Evolutionary conservation across 92 coral and sea anemone genomes (phyloP), one percentile per base, ranked within the genome.

Genomic region (Nematostella vectensis): DNA sequence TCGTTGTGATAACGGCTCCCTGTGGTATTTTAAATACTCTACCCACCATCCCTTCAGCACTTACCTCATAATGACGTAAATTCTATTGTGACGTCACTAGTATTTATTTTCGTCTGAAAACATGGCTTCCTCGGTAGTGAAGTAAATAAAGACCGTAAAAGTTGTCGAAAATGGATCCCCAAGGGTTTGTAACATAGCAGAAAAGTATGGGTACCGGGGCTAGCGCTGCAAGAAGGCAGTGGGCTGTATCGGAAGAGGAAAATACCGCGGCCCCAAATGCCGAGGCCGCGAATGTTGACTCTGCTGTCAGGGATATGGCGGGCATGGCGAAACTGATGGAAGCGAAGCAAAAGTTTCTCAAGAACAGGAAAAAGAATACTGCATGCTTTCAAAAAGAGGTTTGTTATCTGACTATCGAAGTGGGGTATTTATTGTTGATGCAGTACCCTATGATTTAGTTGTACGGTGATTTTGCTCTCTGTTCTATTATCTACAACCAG

Each of bases 321-420:
- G 95, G 97, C 12, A 54, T 89, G 53, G 81, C 97, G 22, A 80
- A 79, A 55, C 30, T 89, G 21, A 75, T 87, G 73, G 97, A 89
- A 59, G 97, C 97, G 2, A 89, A 85, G 65, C 76, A 72, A 61
- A 85, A 74, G 68, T 89, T 89, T 57, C 52, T 89, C 68, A 89
- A 85, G 48, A 82, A 81, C 58, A 82, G 70, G 42, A 81, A 78
- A 63, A 88, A 83, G 40, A 80, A 42, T 44, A 57, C 89, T 17
- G 75, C 85, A 30, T 74, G 76, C 13, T 56, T 69, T 25, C 79
- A 70, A 40, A 89, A 89, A 54, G 87, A 80, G 97, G 97, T 89
- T 57, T 6, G n/a, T 63, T 1, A 0, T 30, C 11, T 58, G 24
- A 56, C 2, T 18, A n/a, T n/a, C n/a, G n/a, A n/a, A n/a, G 51